Percentiles rank a stretch among this genome's conserved stretches.
These are phyloP conservation scores for Tetramorium simillimum DNA, from an alignment of 1,140 invertebrate species.

Conservation along the genomic window DNA sequence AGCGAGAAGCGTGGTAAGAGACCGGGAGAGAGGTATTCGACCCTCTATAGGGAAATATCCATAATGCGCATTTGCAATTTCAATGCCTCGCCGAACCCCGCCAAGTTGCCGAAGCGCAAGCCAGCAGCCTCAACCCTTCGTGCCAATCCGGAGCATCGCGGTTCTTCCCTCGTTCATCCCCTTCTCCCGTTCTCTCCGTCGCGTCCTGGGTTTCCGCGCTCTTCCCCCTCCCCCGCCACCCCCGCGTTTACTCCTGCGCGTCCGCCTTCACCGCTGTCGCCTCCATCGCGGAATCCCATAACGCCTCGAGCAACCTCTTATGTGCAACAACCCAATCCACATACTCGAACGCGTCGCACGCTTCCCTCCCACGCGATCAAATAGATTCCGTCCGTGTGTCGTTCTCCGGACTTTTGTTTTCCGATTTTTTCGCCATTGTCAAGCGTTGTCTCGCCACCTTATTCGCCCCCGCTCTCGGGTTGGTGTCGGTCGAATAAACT, in stretches of 20 bases:
- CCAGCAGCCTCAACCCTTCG: conserved; percentile 69
- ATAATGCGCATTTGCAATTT: conserved; percentile 86
- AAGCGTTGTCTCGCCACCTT: conserved; percentile 1
- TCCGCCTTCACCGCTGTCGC: conserved; percentile 31
- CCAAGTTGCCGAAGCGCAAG: conserved; percentile 73
- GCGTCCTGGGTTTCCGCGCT: conserved; percentile 15
- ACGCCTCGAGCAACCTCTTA: conserved; percentile 68
- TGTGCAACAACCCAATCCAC: conserved; percentile 71
- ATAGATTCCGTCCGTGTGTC: conserved; percentile 53
- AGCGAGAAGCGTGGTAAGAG: conserved; percentile 28
- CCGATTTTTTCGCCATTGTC: conserved; percentile 49
- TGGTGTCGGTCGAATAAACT: conserved; percentile 2
- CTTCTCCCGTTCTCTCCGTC: conserved; percentile 9
- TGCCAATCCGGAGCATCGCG: conserved; percentile 65
- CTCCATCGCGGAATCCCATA: conserved; percentile 51
- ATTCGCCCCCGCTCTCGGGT: background rate
- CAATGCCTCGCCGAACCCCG: conserved; percentile 80
- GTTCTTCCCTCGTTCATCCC: conserved; percentile 51
- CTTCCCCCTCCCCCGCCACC: background rate
- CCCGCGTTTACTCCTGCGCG: background rate
- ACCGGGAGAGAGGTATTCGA: conserved; percentile 68
- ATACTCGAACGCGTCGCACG: conserved; percentile 54
- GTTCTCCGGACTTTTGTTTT: conserved; percentile 28
- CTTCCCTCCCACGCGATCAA: conserved; percentile 47
- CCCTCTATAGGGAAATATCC: conserved; percentile 85